Conservation (phyloP, 1,140 invertebrate genomes). For the Eurytemora carolleeae region DNA sequence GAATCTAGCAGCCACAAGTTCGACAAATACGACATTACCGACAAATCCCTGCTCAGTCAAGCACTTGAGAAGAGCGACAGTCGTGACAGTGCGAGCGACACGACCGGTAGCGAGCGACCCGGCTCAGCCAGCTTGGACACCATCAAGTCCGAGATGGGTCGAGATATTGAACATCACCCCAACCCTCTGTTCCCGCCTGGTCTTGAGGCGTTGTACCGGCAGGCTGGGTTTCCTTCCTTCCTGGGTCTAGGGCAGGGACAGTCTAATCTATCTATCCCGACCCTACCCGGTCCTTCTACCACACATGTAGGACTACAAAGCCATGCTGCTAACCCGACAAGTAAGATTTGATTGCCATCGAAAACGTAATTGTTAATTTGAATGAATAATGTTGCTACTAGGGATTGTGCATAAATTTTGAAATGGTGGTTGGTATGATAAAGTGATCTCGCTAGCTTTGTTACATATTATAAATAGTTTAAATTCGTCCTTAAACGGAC, state of each 20-base stretch:
- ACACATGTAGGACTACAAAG: conserved; percentile 12
- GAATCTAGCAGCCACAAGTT: neutral
- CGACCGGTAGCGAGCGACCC: neutral
- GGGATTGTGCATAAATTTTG: no score
- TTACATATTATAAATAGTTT: no score
- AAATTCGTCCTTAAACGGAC: no score
- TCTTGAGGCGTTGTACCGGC: conserved; percentile 14
- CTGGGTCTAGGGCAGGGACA: conserved; percentile 3
- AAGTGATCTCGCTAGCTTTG: no score
- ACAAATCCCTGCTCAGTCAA: conserved; percentile 12
- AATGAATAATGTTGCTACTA: no score
- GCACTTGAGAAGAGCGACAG: neutral
- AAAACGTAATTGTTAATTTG: no score
- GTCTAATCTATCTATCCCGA: neutral
- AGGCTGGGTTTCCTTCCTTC: conserved; percentile 13
- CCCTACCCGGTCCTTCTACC: neutral
- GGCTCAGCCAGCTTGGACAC: conserved; percentile 2
- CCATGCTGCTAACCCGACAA: conserved; percentile 12
- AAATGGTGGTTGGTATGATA: no score
- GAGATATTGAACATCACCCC: neutral
- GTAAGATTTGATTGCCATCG: conserved; percentile 6
- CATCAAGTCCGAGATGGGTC: neutral
- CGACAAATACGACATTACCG: neutral
- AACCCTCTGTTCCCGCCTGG: conserved; percentile 11
- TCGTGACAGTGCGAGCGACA: neutral